Evolutionary conservation across 2,113 vertebrate species (phyloP), one percentile per base, ranked within the genome.

Genomic region (Dolichallabes microphthalmus): DNA sequence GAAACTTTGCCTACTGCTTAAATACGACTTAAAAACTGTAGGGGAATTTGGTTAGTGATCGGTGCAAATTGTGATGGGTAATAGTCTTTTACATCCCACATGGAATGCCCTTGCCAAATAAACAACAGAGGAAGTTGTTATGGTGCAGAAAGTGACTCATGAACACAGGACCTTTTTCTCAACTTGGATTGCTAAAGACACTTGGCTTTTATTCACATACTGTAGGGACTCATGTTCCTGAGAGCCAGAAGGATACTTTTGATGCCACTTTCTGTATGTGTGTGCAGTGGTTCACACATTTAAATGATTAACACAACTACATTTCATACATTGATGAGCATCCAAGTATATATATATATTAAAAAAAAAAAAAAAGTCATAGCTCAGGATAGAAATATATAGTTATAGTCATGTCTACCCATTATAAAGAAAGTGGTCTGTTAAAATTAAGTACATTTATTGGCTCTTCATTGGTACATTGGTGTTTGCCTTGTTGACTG

Each of bases 61-160:
- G 12, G 9, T 57, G 52, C 74, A 76, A 30, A 27, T 17, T 76
- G 50, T 57, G 10, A 57, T 77, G 57, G 53, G 52, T 13, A 27
- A 77, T 77, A 57, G 17, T 77, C n/a, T 32, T 57, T 17, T 57
- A 57, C 45, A 57, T 77, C 75, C 57, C 52, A 32, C 75, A 77
- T 17, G 15, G 75, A 32, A 57, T 57, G n/a, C 11, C 27, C 8
- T 20, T 57, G 52, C 53, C n/a, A 57, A 77, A 32, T 77, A 57
- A 77, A 57, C 74, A 27, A 55, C n/a, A 12, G 50, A 53, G 64
- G 27, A 68, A 71, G 30, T 71, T 71, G 32, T 20, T 39, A 71
- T 39, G 19, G 8, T 71, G 68, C 32, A 71, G 68, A 39, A 10
- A 20, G 10, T 71, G 68, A 32, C 64, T 39, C 68, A 71, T 71